Base-by-base conservation (phyloP, 2,113 vertebrate genomes). In the Labrus mixtus region DNA sequence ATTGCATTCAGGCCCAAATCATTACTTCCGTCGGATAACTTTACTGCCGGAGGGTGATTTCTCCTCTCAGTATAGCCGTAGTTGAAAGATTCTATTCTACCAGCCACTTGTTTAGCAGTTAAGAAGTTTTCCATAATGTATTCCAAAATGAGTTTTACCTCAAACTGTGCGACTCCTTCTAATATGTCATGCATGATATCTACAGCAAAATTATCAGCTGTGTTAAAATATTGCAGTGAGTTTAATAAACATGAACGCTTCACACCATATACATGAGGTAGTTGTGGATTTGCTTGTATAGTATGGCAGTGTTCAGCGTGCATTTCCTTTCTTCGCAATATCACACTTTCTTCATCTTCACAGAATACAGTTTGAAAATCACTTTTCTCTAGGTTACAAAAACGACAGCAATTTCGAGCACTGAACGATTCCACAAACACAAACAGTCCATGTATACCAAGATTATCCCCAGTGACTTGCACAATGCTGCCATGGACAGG, bases 1-100 rank as follows among this genome's bases (percentile, higher is more conserved):
- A 78, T 65, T 1, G 78, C 74, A 54, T 75, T 83, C n/a, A 78
- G 59, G 29, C 83, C 71, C 51, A 82, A 79, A 74, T 78, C 64
- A 50, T 83, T 79, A 22, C 57, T 23, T 55, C 37, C 48, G 54
- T 77, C 65, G 36, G 6, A 22, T 17, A 74, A 74, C 16, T 73
- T 73, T 0, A 73, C 70, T n/a, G 46, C 16, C 10, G 50, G 50
- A 1, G 51, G 60, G 10, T 17, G 22, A 45, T 22, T 74, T 45
- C n/a, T n/a, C 37, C 50, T 41, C 10, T 67, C 19, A 19, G 6
- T 59, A 17, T 67, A 39, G 2, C 22, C 20, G 61, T 72, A 53
- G 20, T 72, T 50, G 33, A 69, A 82, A 36, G 64, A 37, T 61
- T 41, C 1, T 29, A 65, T 59, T 29, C 50, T 71, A 16, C 45